Evolutionary conservation across 2,113 vertebrate species (phyloP).

Genomic region (Nibea albiflora): DNA sequence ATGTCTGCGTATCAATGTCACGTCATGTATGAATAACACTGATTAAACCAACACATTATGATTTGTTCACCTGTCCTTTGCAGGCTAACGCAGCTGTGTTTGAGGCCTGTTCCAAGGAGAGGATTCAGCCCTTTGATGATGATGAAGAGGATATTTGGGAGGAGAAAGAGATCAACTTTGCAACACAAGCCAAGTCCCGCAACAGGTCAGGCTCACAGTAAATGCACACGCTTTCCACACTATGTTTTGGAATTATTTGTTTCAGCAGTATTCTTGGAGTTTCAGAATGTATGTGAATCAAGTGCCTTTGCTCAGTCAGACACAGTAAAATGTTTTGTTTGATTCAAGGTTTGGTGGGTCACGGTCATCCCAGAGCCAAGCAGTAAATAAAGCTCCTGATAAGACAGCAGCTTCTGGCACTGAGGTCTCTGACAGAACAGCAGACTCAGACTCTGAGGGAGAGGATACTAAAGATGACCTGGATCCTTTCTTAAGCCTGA

Average conservation of each 20-base stretch:
- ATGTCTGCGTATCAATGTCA: neutral
- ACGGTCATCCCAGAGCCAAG: constrained; percentile 81
- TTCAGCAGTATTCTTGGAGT: neutral
- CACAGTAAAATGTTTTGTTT: constrained; percentile 4
- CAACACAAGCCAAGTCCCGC: constrained; percentile 89
- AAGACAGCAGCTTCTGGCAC: constrained; percentile 42
- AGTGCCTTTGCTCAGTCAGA: neutral
- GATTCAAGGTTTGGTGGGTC: constrained; percentile 89
- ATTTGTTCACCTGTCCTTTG: constrained; percentile 16
- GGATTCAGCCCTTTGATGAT: constrained; percentile 95
- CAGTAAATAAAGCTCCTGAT: constrained; percentile 75
- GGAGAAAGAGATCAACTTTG: constrained; percentile 90
- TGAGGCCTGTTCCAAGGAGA: constrained; percentile 94
- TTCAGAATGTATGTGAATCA: neutral
- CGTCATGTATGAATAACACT: neutral
- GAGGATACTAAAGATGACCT: constrained; percentile 70
- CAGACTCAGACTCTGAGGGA: constrained; percentile 79
- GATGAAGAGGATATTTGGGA: constrained; percentile 97
- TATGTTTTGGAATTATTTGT: neutral
- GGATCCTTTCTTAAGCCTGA: constrained; percentile 72
- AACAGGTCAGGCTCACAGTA: constrained; percentile 85
- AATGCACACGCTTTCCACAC: neutral
- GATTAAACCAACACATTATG: neutral
- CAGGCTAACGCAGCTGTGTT: constrained; percentile 92
- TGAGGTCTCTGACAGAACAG: constrained; percentile 64